phyloP scores from a whole-genome alignment of 2,888 invertebrate genomes.

The Chrysodeixis includens region DNA sequence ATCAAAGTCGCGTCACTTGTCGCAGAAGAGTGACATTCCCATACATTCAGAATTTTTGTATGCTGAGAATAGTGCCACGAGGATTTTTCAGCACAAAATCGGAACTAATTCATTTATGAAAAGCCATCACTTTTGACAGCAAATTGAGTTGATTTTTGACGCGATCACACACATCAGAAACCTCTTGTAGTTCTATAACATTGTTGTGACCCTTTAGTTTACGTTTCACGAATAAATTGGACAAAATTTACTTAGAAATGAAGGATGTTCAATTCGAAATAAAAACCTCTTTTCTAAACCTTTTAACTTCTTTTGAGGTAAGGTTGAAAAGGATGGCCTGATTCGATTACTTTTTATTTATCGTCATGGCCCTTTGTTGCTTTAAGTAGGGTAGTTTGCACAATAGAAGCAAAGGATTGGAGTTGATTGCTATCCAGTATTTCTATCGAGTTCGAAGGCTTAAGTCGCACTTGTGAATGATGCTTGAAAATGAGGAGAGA shows the following conservation, averaged over 20 bases:
- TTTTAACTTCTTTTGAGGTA: slow-evolving; percentile 47
- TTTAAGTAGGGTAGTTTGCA: slow-evolving; percentile 29
- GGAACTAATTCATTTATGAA: no score
- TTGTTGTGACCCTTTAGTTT: no score
- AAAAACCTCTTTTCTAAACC: slow-evolving; percentile 19
- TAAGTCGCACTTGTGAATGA: not conserved
- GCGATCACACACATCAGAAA: no score
- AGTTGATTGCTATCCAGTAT: not conserved
- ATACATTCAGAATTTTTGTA: no score
- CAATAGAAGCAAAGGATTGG: not conserved
- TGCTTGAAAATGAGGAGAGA: not conserved
- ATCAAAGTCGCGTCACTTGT: no score
- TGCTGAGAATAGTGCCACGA: no score
- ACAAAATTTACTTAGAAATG: slow-evolving; percentile 28
- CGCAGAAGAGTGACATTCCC: no score
- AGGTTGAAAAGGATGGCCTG: slow-evolving; percentile 45
- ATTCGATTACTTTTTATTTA: slow-evolving; percentile 56
- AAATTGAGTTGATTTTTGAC: no score
- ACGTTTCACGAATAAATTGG: no score
- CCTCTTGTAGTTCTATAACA: no score
- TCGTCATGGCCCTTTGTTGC: slow-evolving; percentile 45
- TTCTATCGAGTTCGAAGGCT: not conserved
- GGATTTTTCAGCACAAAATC: no score
- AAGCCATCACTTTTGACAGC: no score
- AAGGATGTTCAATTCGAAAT: slow-evolving; percentile 18